These are phyloP conservation scores for Adelosebastes latens DNA, from an alignment of 2,797 vertebrate genomes.

Conservation along the genomic window DNA sequence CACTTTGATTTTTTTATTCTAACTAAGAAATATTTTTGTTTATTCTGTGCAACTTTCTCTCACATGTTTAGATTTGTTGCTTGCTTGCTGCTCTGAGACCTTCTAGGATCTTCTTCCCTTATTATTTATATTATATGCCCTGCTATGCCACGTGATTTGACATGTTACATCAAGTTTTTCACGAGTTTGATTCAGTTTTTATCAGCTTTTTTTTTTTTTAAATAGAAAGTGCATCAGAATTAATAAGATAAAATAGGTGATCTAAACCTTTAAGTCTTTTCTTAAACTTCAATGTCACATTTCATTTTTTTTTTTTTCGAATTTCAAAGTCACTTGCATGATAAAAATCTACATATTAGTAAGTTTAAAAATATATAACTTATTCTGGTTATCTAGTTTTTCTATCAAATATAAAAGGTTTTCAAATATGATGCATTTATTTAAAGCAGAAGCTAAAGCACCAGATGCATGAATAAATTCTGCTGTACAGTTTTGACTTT, in stretches of 20 bases:
- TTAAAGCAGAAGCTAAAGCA: not conserved
- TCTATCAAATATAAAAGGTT: not conserved
- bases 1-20: not conserved
- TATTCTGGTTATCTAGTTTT: not conserved
- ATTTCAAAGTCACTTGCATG: not conserved
- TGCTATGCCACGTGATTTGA: not conserved
- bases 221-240: not conserved
- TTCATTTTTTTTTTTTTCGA: not conserved
- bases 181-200: not conserved
- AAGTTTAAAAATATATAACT: not conserved
- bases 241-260: not conserved
- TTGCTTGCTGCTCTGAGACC: constrained; percentile 8
- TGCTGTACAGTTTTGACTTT: not conserved
- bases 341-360: not conserved
- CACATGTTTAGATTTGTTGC: not conserved
- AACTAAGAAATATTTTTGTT: not conserved
- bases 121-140: not conserved
- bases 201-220: not conserved
- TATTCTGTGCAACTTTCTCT: not conserved
- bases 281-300: not conserved
- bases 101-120: not conserved
- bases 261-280: not conserved
- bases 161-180: not conserved
- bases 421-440: constrained; percentile 1
- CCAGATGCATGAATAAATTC: not conserved